Evolutionary conservation across 2,888 invertebrate species (phyloP).

Genomic region (Idaea aversata): DNA sequence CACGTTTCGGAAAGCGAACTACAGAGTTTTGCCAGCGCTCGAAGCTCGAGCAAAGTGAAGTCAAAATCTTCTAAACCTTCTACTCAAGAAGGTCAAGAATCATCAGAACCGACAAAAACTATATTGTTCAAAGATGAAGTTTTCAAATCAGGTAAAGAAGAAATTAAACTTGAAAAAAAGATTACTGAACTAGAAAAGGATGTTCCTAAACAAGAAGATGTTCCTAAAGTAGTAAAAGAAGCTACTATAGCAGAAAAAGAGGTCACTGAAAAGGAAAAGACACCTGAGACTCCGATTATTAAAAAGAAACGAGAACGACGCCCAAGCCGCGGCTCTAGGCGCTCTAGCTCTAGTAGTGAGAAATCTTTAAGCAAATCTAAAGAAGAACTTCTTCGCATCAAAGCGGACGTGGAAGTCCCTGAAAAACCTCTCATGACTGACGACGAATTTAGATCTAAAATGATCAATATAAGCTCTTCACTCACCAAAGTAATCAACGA

Average conservation of each 20-base stretch:
- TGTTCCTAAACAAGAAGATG: conserved; percentile 46
- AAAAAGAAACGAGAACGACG: conserved; percentile 59
- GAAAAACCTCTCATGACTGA: conserved; percentile 34
- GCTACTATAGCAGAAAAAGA: conserved; percentile 21
- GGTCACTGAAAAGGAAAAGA: conserved; percentile 9
- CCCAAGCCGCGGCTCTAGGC: conserved; percentile 67
- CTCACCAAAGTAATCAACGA: conserved; percentile 78
- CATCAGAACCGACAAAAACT: conserved; percentile 54
- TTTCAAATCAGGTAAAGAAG: conserved; percentile 30
- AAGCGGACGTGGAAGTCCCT: conserved; percentile 21
- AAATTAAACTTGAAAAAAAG: conserved; percentile 15
- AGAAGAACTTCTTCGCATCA: conserved; percentile 51
- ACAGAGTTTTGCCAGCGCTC: conserved; percentile 84
- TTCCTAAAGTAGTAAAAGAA: conserved; percentile 29
- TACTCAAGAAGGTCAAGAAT: conserved; percentile 54
- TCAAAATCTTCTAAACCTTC: conserved; percentile 57
- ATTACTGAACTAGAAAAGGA: conserved; percentile 10
- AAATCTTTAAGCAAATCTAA: conserved; percentile 63
- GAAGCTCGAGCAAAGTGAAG: conserved; percentile 76
- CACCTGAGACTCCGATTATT: conserved; percentile 28
- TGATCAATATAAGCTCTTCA: conserved; percentile 42
- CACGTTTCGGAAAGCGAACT: conserved; percentile 81
- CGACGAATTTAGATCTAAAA: conserved; percentile 49
- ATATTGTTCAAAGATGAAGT: conserved; percentile 56
- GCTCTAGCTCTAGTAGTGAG: conserved; percentile 71